phyloP scores from a whole-genome alignment of 2,113 vertebrate species.

The Nanorana parkeri region DNA sequence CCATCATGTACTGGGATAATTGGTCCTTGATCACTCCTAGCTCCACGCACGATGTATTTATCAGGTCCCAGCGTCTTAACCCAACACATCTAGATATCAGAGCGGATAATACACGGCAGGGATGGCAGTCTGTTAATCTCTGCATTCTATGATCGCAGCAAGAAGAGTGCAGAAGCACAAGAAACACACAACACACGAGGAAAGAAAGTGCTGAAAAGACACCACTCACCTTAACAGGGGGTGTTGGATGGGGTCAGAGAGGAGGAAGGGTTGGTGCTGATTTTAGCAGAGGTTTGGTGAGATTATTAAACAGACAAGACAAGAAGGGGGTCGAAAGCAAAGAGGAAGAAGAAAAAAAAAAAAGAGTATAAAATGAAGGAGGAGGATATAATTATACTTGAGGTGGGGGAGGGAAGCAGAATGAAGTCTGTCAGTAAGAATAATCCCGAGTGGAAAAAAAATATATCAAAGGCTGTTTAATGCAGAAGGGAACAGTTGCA shows the following conservation, averaged over 20 bases:
- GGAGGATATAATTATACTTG: slow-evolving; percentile 58
- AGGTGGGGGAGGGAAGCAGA: slow-evolving; percentile 58
- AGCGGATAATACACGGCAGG: slow-evolving; percentile 12
- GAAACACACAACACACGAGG: slow-evolving; percentile 59
- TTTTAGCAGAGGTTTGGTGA: slow-evolving; percentile 67
- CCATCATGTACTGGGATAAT: neutral
- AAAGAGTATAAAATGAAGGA: slow-evolving; percentile 54
- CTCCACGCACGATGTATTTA: neutral
- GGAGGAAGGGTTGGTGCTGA: slow-evolving; percentile 68
- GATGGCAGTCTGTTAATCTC: neutral
- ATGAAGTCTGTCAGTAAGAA: slow-evolving; percentile 63
- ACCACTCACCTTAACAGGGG: slow-evolving; percentile 74
- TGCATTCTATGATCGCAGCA: neutral
- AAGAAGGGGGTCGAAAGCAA: slow-evolving; percentile 57
- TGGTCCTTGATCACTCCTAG: neutral
- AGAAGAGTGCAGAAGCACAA: neutral
- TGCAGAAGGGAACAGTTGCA: slow-evolving; percentile 49
- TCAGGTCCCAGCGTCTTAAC: slow-evolving; percentile 7
- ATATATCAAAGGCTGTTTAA: slow-evolving; percentile 42
- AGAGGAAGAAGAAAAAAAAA: slow-evolving; percentile 52
- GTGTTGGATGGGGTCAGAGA: slow-evolving; percentile 71
- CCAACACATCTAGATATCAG: slow-evolving; percentile 30
- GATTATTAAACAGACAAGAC: slow-evolving; percentile 69
- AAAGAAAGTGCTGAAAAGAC: slow-evolving; percentile 72
- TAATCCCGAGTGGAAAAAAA: slow-evolving; percentile 56